Evolutionary conservation across 2,113 vertebrate genomes (phyloP), one percentile per base, ranked within the genome.

Genomic region (Forbesichthys papilliferus): DNA sequence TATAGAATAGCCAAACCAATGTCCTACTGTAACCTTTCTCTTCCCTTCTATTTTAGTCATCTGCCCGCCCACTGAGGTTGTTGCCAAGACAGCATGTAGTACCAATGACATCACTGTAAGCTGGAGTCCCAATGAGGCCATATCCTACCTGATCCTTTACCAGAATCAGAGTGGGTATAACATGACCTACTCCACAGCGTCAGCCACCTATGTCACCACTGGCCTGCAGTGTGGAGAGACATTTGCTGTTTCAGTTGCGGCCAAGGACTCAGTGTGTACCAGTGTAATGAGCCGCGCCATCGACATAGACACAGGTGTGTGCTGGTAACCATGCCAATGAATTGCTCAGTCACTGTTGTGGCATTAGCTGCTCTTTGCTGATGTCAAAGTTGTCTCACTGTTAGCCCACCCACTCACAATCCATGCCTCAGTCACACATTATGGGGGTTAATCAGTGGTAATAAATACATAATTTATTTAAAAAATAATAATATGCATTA

Each of bases 1-100:
- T 42, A 42, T 5, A 42, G 7, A 42, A 6, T 6, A 42, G 5
- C 49, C 10, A 12, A 11, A 52, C 0, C 49, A 10, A 52, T 52
- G 27, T 16, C 14, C 10, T 10, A 20, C 55, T 57, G 0, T 20
- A 9, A 36, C 63, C 14, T 34, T 64, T n/a, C 69, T 82, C 14
- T 84, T 81, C 81, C 20, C 4, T n/a, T 69, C 49, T 33, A 36
- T 54, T 56, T 59, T 77, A 93, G 93, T 80, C 49, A 80, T 92
- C 58, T 93, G 93, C 62, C 90, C 93, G 2, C 93, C 91, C 3
- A 64, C 63, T 3, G 56, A 63, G 36, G 42, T 93, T 64, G 49
- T 11, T 0, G 85, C 79, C 42, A 73, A 62, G 13, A 82, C 88
- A 0, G 57, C 27, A 9, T 93, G 93, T 53, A n/a, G 3, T 1